phyloP scores from a whole-genome alignment of 1,140 invertebrate species.

The Conopomorpha cramerella region DNA sequence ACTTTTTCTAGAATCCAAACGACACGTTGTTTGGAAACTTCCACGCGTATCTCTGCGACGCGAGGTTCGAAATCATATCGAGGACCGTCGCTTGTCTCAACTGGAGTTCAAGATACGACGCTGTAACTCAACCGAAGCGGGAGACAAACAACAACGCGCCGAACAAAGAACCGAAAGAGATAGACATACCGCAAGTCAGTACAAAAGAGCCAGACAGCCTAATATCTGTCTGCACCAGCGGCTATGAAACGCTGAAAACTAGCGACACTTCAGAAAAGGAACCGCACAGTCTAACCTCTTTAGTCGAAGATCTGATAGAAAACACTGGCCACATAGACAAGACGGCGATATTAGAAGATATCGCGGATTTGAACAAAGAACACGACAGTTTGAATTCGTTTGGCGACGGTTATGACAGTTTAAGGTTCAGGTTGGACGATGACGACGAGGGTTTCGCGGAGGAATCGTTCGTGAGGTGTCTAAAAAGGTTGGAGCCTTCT shows the following conservation, averaged over 20 bases:
- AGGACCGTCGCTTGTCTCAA: constrained; percentile 72
- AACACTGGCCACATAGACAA: constrained; percentile 9
- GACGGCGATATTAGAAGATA: constrained; percentile 12
- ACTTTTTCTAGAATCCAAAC: constrained; percentile 43
- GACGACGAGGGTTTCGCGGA: constrained; percentile 46
- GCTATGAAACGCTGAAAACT: constrained; percentile 39
- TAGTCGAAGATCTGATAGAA: constrained; percentile 12
- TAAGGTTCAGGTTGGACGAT: constrained; percentile 69
- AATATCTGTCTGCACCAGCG: constrained; percentile 37
- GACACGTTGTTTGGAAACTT: constrained; percentile 75
- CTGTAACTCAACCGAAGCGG: constrained; percentile 38
- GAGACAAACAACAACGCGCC: constrained; percentile 44
- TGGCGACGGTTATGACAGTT: constrained; percentile 83
- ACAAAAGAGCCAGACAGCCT: constrained; percentile 39
- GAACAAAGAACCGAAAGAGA: constrained; percentile 39
- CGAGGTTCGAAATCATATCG: constrained; percentile 73
- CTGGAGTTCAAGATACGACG: constrained; percentile 81
- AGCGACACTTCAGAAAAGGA: constrained; percentile 48
- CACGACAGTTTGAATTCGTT: constrained; percentile 71
- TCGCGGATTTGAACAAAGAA: constrained; percentile 26
- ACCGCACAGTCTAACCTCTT: constrained; percentile 32
- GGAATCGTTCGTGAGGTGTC: constrained; percentile 40
- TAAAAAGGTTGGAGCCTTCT: constrained; percentile 17
- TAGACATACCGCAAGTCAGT: constrained; percentile 13
- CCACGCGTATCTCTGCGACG: constrained; percentile 82